Percentiles rank a stretch among this genome's conserved stretches.
These are phyloP conservation scores for Eulemur coronatus DNA, from an alignment of 2,797 vertebrate species.

Conservation along the genomic window DNA sequence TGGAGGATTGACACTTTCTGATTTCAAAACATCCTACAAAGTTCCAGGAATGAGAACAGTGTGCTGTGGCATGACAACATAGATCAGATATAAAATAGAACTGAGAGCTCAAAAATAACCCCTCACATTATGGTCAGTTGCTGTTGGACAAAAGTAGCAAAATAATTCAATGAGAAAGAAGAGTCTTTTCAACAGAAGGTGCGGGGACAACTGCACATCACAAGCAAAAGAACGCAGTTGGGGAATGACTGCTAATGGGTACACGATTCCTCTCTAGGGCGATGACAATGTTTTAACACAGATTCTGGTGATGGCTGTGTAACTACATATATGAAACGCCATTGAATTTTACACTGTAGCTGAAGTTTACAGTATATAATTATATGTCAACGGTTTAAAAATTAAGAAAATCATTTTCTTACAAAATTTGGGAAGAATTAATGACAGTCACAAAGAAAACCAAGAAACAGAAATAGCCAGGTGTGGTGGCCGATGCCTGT, in stretches of 20 bases:
- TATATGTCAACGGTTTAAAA: not conserved
- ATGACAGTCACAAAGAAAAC: not conserved
- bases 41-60: not conserved
- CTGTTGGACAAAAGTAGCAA: not conserved
- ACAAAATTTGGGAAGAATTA: not conserved
- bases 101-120: not conserved
- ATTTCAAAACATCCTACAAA: not conserved
- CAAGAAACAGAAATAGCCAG: not conserved
- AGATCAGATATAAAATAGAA: not conserved
- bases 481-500: no score
- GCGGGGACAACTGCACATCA: not conserved
- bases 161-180: not conserved
- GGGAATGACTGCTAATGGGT: not conserved
- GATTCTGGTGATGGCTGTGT: not conserved
- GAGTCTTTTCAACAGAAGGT: not conserved
- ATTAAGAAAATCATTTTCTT: not conserved
- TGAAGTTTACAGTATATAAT: not conserved
- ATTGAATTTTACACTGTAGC: not conserved
- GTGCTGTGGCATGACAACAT: not conserved
- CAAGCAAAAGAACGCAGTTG: not conserved
- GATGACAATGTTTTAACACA: not conserved
- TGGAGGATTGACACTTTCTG: not conserved
- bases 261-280: not conserved
- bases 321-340: not conserved
- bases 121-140: not conserved